Conservation (phyloP, 37 sponge, comb jelly and placozoan genomes). For the Beroe forskalii region DNA sequence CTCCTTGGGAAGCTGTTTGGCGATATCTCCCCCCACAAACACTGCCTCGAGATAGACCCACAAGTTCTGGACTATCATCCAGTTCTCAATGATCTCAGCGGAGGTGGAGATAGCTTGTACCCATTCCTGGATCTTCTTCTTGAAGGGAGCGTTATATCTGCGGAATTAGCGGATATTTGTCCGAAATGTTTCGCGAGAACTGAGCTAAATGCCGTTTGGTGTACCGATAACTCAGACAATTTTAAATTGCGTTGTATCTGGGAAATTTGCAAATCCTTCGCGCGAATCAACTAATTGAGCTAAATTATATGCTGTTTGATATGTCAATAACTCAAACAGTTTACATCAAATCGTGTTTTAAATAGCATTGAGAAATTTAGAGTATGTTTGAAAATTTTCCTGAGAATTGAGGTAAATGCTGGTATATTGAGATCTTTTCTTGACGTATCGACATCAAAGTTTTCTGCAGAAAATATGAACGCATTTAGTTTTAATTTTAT, state of each 20-base stretch:
- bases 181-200: too few species aligned
- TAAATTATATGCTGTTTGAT: not conserved
- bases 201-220: too few species aligned
- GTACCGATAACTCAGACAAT: too few species aligned
- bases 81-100: constrained; percentile 97
- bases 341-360: not conserved
- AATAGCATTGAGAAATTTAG: too few species aligned
- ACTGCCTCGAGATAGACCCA: constrained; percentile 99
- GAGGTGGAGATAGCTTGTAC: constrained; percentile 94
- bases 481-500: too few species aligned
- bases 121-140: constrained; percentile 88
- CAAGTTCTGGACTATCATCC: constrained; percentile 96
- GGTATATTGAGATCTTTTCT: too few species aligned
- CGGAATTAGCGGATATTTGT: not conserved
- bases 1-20: constrained; percentile 97
- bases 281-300: not conserved
- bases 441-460: too few species aligned
- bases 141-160: constrained; percentile 95
- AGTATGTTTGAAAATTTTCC: too few species aligned
- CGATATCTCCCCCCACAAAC: constrained; percentile 98
- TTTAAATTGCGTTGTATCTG: too few species aligned
- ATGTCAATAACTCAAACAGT: not conserved
- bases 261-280: too few species aligned
- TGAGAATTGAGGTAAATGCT: too few species aligned
- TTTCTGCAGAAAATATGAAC: too few species aligned